Percentiles rank a stretch among this genome's conserved stretches.
phyloP scores from a whole-genome alignment of 2,113 vertebrate species.

The Murina feae region DNA sequence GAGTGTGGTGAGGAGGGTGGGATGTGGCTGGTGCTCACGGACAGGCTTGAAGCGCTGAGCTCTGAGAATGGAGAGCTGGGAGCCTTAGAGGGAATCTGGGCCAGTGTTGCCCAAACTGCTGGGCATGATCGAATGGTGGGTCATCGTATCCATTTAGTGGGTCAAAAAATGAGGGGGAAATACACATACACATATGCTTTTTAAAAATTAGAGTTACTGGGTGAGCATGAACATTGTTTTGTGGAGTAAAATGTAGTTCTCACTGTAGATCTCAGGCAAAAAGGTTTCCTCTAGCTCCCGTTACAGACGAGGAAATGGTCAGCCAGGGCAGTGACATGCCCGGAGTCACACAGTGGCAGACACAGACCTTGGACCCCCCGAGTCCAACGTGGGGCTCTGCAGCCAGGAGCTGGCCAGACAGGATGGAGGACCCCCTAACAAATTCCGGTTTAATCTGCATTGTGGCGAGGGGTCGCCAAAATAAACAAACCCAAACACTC shows the following conservation, averaged over 20 bases:
- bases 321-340: not conserved
- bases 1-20: not conserved
- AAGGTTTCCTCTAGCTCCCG: not conserved
- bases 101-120: not conserved
- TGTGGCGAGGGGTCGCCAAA: not conserved
- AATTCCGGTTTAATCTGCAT: not conserved
- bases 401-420: too few species aligned
- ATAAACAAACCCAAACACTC: not conserved
- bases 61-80: not conserved
- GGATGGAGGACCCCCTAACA: not conserved
- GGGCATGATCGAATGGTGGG: not conserved
- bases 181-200: not conserved
- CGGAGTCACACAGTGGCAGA: not conserved
- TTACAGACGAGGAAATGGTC: not conserved
- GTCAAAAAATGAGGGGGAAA: not conserved
- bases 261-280: not conserved
- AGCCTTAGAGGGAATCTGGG: not conserved
- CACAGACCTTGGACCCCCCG: not conserved
- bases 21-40: not conserved
- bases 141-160: not conserved
- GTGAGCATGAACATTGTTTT: not conserved
- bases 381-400: not conserved
- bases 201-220: not conserved
- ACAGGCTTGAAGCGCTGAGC: not conserved
- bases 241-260: not conserved